Base-by-base conservation (phyloP, 1,140 invertebrate genomes). In the Ceratoteleas bidentatus region DNA sequence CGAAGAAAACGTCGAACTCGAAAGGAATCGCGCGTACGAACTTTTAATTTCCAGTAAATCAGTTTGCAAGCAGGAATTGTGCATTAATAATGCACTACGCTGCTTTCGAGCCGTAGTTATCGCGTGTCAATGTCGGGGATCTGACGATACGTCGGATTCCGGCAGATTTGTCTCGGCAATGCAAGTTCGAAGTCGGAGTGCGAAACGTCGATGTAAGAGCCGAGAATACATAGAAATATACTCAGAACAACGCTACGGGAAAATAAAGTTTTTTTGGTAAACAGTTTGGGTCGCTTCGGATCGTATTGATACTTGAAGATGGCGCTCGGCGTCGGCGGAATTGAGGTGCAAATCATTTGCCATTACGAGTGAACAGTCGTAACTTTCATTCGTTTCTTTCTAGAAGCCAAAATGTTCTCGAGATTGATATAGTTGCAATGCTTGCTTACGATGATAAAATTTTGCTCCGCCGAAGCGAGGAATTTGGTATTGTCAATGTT, bases 41-140 rank as follows among this genome's bases (percentile, higher is more conserved):
- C 73, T 76, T 76, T 82, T 76, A 76, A 73, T 81, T 81, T 68
- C 54, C 53, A 61, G 68, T 69, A 72, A 77, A 73, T 76, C 65
- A 75, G 64, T 45, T 32, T 50, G 43, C 52, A 13, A 64, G 14
- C 58, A n/a, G 40, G 34, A 52, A 65, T 49, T 73, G 65, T 54
- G 50, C 61, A 54, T 78, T 78, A 78, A 78, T 73, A 77, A 78
- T 83, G 56, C 40, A 83, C 57, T 4, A 45, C 6, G 36, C 32
- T 57, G 57, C 66, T 77, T 65, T 68, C 74, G 52, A 24, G 24
- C 24, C 24, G 24, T 24, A 24, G 24, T 24, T 24, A 24, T 24
- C 24, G 24, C 24, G 24, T 24, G 24, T 24, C 24, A 24, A 24
- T 56, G 52, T 72, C 73, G 56, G 64, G 57, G 74, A 61, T 15